These are phyloP conservation scores for Drosophila parvula DNA, from an alignment of 1,140 invertebrate genomes.

Conservation along the genomic window DNA sequence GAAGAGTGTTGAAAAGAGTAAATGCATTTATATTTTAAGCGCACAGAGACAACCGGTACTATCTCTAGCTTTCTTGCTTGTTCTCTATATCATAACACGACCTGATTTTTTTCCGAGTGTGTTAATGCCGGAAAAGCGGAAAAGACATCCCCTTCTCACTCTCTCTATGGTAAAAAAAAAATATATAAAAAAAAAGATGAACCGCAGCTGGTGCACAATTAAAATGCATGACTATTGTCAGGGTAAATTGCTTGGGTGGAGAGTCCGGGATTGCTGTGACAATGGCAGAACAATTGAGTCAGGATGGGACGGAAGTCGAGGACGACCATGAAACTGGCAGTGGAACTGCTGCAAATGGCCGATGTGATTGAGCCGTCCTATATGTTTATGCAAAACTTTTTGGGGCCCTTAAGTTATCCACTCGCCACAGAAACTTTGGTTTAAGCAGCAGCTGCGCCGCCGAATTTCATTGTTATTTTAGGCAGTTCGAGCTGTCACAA, in stretches of 20 bases:
- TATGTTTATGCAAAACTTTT: slow-evolving; percentile 65
- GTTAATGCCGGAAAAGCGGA: slow-evolving; percentile 1
- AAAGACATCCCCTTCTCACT: not conserved
- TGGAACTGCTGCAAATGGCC: slow-evolving; percentile 25
- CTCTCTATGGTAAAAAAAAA: not conserved
- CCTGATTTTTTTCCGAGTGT: not conserved
- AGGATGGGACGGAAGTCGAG: slow-evolving; percentile 36
- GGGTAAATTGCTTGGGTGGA: slow-evolving; percentile 63
- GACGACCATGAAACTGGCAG: slow-evolving; percentile 5
- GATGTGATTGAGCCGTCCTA: slow-evolving; percentile 69
- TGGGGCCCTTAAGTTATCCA: slow-evolving; percentile 67
- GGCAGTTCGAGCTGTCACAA: slow-evolving; percentile 61
- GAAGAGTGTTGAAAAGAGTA: too few relatives aligned
- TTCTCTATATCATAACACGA: too few relatives aligned
- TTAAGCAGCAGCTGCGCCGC: slow-evolving; percentile 64
- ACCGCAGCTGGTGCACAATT: slow-evolving; percentile 79
- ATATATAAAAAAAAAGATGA: slow-evolving; percentile 43
- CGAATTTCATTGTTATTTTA: slow-evolving; percentile 56
- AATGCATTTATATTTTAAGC: too few relatives aligned
- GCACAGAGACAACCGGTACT: too few relatives aligned
- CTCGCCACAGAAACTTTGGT: slow-evolving; percentile 64
- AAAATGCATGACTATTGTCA: slow-evolving; percentile 82
- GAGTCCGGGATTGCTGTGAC: slow-evolving; percentile 41
- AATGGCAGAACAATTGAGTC: slow-evolving; percentile 76
- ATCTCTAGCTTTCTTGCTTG: too few relatives aligned